phyloP scores from a whole-genome alignment of 2,113 vertebrate species.

The Orycteropus afer region DNA sequence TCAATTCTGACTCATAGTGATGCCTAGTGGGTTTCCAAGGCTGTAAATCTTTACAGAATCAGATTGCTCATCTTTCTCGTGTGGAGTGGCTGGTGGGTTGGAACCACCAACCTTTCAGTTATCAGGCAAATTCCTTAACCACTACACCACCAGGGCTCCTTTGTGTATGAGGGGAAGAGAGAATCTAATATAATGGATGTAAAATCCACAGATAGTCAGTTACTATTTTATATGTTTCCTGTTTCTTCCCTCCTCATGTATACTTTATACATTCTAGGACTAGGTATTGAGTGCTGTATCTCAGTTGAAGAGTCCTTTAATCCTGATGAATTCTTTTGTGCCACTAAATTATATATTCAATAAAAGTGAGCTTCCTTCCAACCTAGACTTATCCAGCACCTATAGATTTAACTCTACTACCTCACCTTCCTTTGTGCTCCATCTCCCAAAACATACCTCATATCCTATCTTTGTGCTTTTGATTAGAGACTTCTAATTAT shows the following conservation, averaged over 20 bases:
- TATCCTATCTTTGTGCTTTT: not conserved
- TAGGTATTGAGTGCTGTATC: fast-evolving
- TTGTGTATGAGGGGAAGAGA: too few relatives aligned
- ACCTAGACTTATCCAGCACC: not conserved
- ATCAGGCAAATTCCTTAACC: too few relatives aligned
- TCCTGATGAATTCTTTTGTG: not conserved
- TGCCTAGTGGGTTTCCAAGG: too few relatives aligned
- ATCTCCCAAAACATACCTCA: not conserved
- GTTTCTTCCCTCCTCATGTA: not conserved
- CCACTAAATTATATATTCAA: fast-evolving
- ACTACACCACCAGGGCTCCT: too few relatives aligned
- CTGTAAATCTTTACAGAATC: too few relatives aligned
- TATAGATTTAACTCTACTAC: not conserved
- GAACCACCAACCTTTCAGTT: too few relatives aligned
- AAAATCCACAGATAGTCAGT: not conserved
- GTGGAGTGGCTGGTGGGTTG: too few relatives aligned
- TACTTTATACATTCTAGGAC: not conserved
- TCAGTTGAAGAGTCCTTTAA: not conserved
- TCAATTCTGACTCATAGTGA: too few relatives aligned
- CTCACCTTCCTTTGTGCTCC: not conserved
- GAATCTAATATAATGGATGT: not conserved
- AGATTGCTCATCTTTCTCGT: too few relatives aligned
- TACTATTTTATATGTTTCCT: not conserved
- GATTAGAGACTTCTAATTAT: not conserved
- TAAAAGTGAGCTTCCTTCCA: not conserved